Conservation (phyloP, 2,797 vertebrate genomes). For the Enteromius radiatus region DNA sequence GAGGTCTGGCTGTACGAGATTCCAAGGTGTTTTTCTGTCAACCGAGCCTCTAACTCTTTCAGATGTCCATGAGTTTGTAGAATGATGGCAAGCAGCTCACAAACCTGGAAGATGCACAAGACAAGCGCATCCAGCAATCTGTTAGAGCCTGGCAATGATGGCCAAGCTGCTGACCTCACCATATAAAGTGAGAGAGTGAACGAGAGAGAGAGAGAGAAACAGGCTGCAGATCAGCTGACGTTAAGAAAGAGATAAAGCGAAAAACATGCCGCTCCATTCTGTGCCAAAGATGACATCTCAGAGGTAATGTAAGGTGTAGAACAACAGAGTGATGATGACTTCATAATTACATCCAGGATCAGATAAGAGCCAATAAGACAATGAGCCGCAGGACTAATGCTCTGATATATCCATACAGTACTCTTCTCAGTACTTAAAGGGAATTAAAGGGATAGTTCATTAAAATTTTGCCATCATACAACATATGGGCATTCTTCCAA, state of each 20-base stretch:
- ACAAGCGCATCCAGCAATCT: constrained; percentile 37
- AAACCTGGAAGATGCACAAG: constrained; percentile 25
- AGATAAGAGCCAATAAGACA: constrained; percentile 23
- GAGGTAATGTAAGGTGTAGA: constrained; percentile 31
- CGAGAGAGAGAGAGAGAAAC: constrained; percentile 9
- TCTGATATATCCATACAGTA: not conserved
- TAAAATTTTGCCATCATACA: not conserved
- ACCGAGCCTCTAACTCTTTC: not conserved
- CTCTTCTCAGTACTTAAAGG: not conserved
- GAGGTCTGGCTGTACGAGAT: not conserved
- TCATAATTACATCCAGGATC: constrained; percentile 43
- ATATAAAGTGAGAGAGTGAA: constrained; percentile 31
- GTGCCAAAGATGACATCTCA: constrained; percentile 49
- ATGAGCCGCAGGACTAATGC: not conserved
- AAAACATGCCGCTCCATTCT: constrained; percentile 46
- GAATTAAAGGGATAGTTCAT: not conserved
- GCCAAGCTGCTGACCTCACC: constrained; percentile 24
- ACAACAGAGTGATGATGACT: constrained; percentile 26
- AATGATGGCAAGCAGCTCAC: constrained; percentile 2
- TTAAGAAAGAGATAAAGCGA: constrained; percentile 47
- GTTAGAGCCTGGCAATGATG: constrained; percentile 22
- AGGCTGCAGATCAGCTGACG: constrained; percentile 63
- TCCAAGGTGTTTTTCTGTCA: not conserved
- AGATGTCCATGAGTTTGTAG: constrained; percentile 27
- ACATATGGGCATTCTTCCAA: not conserved